phyloP scores from a whole-genome alignment of 2,797 vertebrate genomes.

The Pyrocephalus nanus region DNA sequence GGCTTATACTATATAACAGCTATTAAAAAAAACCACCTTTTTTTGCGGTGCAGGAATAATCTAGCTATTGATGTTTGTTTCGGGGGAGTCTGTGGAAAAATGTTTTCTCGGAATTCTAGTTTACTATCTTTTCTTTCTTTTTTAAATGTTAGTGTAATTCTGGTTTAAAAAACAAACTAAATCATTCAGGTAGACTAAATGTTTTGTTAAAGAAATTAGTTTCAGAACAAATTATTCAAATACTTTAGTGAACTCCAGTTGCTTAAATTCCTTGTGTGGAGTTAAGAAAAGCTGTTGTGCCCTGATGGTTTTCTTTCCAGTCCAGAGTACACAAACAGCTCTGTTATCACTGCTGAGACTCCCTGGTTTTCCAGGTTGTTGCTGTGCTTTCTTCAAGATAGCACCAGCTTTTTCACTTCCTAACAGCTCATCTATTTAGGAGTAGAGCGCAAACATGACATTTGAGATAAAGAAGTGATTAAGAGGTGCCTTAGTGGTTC shows the following conservation, averaged over 20 bases:
- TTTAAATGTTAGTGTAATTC: neutral
- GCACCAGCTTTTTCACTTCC: conserved; percentile 52
- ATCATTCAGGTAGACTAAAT: conserved; percentile 37
- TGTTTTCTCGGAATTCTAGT: neutral
- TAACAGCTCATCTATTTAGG: conserved; percentile 66
- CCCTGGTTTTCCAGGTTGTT: conserved; percentile 33
- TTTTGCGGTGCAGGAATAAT: neutral
- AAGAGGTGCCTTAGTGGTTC: conserved; percentile 53
- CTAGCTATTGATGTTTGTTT: neutral
- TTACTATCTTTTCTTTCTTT: neutral
- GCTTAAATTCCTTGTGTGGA: neutral
- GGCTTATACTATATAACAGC: neutral
- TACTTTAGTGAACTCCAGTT: neutral
- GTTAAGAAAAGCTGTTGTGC: conserved; percentile 13
- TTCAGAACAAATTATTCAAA: conserved; percentile 26
- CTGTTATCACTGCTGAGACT: neutral
- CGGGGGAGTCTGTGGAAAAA: neutral
- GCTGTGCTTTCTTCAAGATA: conserved; percentile 56
- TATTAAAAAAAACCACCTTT: neutral
- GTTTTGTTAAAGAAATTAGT: conserved; percentile 43
- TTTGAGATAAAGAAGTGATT: conserved; percentile 63
- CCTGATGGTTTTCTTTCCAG: neutral
- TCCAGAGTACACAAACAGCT: conserved; percentile 20
- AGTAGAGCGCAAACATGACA: conserved; percentile 43
- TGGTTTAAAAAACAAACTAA: conserved; percentile 15